Evolutionary conservation across 2,888 invertebrate species (phyloP), one percentile per base, ranked within the genome.

Genomic region (Argyresthia albistria): DNA sequence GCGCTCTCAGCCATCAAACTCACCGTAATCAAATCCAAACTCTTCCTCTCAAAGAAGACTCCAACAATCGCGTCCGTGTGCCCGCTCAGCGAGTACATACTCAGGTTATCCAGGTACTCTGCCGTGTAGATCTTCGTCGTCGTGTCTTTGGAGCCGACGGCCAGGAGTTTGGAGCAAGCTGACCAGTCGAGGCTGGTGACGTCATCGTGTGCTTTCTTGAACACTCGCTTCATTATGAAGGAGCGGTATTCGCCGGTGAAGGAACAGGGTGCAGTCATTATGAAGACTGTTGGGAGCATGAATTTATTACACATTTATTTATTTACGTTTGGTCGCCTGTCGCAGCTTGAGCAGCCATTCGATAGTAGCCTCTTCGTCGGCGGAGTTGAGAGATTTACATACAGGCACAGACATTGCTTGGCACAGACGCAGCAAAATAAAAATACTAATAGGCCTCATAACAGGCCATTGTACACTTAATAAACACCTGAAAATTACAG

Each of bases 121-220:
- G 97, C 76, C 0, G 94, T 92, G 73, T 95, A 96, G 46, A 99
- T 88, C 70, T 93, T 93, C 0, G 94, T 93, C n/a, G 93, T 90
- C 69, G 94, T 95, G 76, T 99, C 98, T 69, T 94, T 95, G 0
- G 96, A 94, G 0, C 98, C 98, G 8, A 95, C 93, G n/a, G 95
- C 95, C 9, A 99, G 76, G 42, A 97, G 88, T 67, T 91, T 93
- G 0, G 98, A 98, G 78, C 99, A 98, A 15, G 90, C 88, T 0
- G 97, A 95, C 99, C 99, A 99, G 70, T 96, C 94, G 3, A 99
- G 69, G 68, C 93, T 95, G 0, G 94, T 94, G 0, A 95, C 93
- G 56, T 94, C 94, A 71, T 97, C 97, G 55, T 91, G 91, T 0
- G 96, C 91, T 48, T 94, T 95, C 64, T 93, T 91, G 73, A 94